Percentiles rank a stretch among this genome's conserved stretches.
Evolutionary conservation across 1,140 invertebrate genomes (phyloP).

Genomic region (Cotesia typhae): DNA sequence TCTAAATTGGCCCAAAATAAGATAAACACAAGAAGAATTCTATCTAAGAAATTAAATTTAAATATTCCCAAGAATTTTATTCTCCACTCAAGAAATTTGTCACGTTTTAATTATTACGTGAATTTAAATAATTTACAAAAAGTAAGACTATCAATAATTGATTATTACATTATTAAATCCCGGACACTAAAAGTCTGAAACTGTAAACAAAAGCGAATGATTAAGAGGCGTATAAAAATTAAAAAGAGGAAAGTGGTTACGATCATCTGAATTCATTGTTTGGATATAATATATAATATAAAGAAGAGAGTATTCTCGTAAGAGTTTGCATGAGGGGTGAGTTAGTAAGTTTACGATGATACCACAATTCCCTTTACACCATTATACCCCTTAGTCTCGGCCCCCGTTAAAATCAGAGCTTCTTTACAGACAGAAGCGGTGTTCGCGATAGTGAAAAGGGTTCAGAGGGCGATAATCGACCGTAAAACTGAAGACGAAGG

Average conservation of each 20-base stretch:
- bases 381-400: slow-evolving; percentile 15
- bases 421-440: slow-evolving; percentile 44
- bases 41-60: too few species aligned
- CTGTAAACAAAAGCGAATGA: too few species aligned
- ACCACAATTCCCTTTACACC: slow-evolving; percentile 52
- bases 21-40: too few species aligned
- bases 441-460: slow-evolving; percentile 29
- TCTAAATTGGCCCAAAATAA: too few species aligned
- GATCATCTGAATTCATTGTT: slow-evolving; percentile 15
- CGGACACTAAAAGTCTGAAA: too few species aligned
- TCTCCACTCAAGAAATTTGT: too few species aligned
- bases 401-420: slow-evolving; percentile 51
- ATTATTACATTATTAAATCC: too few species aligned
- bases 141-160: too few species aligned
- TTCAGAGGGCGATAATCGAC: slow-evolving; percentile 55
- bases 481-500: slow-evolving; percentile 54
- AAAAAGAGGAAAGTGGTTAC: slow-evolving; percentile 19
- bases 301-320: background rate
- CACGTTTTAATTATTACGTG: too few species aligned
- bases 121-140: too few species aligned
- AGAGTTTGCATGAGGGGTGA: background rate
- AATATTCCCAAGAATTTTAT: too few species aligned
- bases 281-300: background rate
- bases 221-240: too few species aligned
- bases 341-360: slow-evolving; percentile 50